Conservation (phyloP, 2,888 invertebrate species). For the Lepidochrysops patricia region DNA sequence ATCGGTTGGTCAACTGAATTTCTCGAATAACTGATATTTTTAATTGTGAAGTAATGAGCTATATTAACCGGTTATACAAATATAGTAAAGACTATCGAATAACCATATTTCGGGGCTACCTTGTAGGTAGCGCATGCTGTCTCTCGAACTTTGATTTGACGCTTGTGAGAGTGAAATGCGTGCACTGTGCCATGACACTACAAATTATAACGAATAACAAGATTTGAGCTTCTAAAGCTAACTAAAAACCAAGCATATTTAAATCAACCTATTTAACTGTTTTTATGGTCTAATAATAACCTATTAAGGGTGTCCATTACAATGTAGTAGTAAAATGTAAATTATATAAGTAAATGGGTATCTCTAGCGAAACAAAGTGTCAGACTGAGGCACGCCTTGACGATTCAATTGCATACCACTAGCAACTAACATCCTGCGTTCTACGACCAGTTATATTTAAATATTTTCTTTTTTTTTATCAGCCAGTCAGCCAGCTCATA, state of each 20-base stretch:
- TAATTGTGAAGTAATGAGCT: background rate
- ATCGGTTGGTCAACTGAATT: background rate
- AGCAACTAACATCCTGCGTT: slow-evolving; percentile 7
- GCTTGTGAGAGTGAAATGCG: no score
- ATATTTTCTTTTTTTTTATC: background rate
- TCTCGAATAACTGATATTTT: background rate
- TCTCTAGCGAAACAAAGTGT: no score
- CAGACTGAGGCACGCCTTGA: slow-evolving; percentile 13
- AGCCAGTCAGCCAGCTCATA: background rate
- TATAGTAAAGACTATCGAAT: no score
- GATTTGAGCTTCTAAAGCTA: no score
- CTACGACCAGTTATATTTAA: background rate
- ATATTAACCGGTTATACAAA: background rate
- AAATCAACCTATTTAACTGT: no score
- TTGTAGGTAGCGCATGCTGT: background rate
- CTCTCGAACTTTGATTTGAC: no score
- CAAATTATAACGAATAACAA: no score
- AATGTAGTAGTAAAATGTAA: background rate
- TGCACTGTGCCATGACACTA: no score
- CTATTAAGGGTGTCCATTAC: background rate
- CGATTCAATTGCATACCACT: slow-evolving; percentile 24
- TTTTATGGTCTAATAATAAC: no score
- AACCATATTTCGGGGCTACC: no score
- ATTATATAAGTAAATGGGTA: no score
- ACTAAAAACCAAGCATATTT: no score